A percentile compares a stretch with the other conserved stretches of the same genome.
phyloP scores from a whole-genome alignment of 2,888 invertebrate species.

The Aethes cnicana region DNA sequence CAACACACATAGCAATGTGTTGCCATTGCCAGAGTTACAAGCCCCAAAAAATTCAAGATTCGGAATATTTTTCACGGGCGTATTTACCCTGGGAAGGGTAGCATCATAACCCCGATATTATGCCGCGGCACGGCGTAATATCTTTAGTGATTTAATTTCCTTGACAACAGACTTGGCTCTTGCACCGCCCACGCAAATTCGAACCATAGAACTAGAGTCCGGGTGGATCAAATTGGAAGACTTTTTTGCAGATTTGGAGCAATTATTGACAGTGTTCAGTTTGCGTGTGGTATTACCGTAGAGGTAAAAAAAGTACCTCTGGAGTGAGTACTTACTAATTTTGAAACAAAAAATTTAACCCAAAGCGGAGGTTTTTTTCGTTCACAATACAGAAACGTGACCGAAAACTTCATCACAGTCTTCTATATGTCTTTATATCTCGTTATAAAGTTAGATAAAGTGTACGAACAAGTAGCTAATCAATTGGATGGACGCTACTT shows the following conservation, averaged over 20 bases:
- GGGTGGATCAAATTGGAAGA: not conserved
- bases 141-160: constrained; percentile 31
- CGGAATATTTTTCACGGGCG: constrained; percentile 9
- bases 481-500: too few species aligned
- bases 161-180: constrained; percentile 24
- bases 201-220: not conserved
- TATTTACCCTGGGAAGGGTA: constrained; percentile 8
- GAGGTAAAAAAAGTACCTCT: too few species aligned
- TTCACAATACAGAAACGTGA: too few species aligned
- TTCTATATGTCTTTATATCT: too few species aligned
- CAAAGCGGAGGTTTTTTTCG: too few species aligned
- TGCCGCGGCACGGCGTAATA: constrained; percentile 26
- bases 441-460: too few species aligned
- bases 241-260: not conserved
- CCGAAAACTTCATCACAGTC: too few species aligned
- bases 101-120: constrained; percentile 18
- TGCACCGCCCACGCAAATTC: not conserved
- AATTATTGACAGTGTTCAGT: constrained; percentile 18
- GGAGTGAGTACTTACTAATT: too few species aligned
- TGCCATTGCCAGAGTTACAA: not conserved
- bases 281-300: constrained; percentile 12
- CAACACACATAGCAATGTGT: not conserved
- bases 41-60: not conserved
- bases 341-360: too few species aligned
- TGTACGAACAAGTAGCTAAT: too few species aligned